Base-by-base conservation (phyloP, 2,113 vertebrate genomes). In the Benthochromis sp. region DNA sequence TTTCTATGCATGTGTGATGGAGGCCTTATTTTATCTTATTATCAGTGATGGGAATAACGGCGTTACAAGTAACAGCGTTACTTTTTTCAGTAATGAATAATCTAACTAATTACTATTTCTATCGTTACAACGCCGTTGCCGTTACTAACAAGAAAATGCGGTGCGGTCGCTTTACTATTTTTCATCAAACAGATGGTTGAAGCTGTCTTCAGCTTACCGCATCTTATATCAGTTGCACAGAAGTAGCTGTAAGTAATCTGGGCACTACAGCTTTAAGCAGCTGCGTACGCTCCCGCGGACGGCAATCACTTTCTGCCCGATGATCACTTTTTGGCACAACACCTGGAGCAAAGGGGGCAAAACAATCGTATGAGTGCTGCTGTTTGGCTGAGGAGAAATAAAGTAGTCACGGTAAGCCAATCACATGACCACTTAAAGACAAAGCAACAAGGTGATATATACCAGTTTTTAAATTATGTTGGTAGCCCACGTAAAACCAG, bases 181-280 rank as follows among this genome's bases (percentile, higher is more conserved):
- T 2, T 57, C 21, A 57, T 8, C 21, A 55, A 24, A 24, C n/a
- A 54, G 53, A 1, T 1, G 2, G 21, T 24, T 24, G 21, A 24
- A 55, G 53, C 54, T 24, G 54, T 13, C 1, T 13, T 55, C 0
- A 13, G 11, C 21, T 7, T 27, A 55, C 54, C 0, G 2, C 54
- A 55, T 8, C 12, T 55, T 55, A 27, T 55, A 55, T 55, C 54
- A 55, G 54, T 27, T 55, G 21, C 45, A 47, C 6, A 1, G 14
- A 16, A 47, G 45, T 47, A 16, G 43, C 21, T 55, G 54, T 27
- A 55, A 27, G 2, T 8, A 55, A 55, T 27, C 21, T 13, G 54
- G 11, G 11, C 0, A 0, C 6, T 55, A 55, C 53, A 13, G 21
- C 53, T 55, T 24, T 27, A 55, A 27, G 53, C 1, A 55, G 53